Evolutionary conservation across 2,888 invertebrate species (phyloP), one percentile per base, ranked within the genome.

Genomic region (Graphium colonna): DNA sequence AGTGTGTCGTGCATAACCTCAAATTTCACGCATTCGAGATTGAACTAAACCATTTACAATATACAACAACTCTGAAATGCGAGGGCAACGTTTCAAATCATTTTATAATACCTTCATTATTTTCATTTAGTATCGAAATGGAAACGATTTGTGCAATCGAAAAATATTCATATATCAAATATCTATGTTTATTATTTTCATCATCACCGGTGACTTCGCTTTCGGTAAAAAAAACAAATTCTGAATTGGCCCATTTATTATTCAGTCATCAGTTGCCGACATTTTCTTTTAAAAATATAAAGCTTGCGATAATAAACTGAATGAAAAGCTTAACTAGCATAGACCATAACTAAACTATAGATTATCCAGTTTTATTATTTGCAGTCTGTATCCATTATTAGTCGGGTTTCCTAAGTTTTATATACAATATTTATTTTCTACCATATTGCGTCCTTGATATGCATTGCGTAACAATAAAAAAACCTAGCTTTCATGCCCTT

Each of bases 401-500:
- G 77, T 84, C 79, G 72, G 77, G 79, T 78, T 74, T 12, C 79
- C 82, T 84, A 85, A 79, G 65, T 72, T 79, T 75, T 88, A 89
- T 88, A 74, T 89, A 89, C 88, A 89, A 82, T 86, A 88, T 89
- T 88, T 88, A 89, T 88, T 88, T 82, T 77, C 89, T 89, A 89
- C 82, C 89, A 88, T 89, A 89, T 89, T 89, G 89, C 89, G 89
- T 89, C 79, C 85, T 82, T 87, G 89, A 89, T 89, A 89, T 88
- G 89, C 89, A 88, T 89, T 80, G 89, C 89, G 89, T 87, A 88
- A 88, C 89, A 88, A 88, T 87, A 88, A 87, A 87, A 87, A 87
- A 87, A 86, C 82, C 74, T 85, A 85, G 87, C 87, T 85, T 80
- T 79, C 73, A 82, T 81, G 85, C 82, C 80, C 73, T 75, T 67